phyloP scores from a whole-genome alignment of 1,140 invertebrate species.

The Zaprionus vittiger region DNA sequence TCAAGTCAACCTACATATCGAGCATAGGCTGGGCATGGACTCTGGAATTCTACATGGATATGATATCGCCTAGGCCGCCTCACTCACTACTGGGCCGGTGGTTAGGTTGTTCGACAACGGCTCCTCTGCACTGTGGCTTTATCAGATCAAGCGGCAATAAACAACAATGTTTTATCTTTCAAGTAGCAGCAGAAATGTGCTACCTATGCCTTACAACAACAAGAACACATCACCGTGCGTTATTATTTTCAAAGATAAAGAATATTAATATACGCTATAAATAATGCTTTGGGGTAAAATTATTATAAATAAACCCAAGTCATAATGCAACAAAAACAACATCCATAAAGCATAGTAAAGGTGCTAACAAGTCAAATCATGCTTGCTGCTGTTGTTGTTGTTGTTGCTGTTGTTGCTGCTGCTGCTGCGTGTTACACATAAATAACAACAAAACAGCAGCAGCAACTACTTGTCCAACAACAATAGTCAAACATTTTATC shows the following conservation, averaged over 20 bases:
- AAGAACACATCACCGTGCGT: slow-evolving; percentile 49
- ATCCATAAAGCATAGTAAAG: slow-evolving; percentile 45
- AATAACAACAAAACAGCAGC: slow-evolving; percentile 41
- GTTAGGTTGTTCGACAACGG: slow-evolving; percentile 68
- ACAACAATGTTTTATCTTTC: slow-evolving; percentile 84
- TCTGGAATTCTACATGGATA: slow-evolving; percentile 71
- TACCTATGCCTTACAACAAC: slow-evolving; percentile 64
- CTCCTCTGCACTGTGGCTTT: slow-evolving; percentile 82
- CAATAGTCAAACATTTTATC: slow-evolving; percentile 80
- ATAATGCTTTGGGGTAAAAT: slow-evolving; percentile 75
- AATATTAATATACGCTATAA: slow-evolving; percentile 84
- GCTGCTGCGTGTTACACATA: slow-evolving; percentile 69
- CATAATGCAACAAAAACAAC: slow-evolving; percentile 45
- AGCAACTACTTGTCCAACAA: slow-evolving; percentile 52
- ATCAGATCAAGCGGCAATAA: slow-evolving; percentile 84
- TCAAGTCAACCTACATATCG: slow-evolving; percentile 54
- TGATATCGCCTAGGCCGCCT: slow-evolving; percentile 64
- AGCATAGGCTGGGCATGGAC: slow-evolving; percentile 43
- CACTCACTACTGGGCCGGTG: slow-evolving; percentile 21
- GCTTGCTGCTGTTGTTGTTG: slow-evolving; percentile 27
- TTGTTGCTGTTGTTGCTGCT: slow-evolving; percentile 42
- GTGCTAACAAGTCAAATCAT: slow-evolving; percentile 77
- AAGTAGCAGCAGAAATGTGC: slow-evolving; percentile 84
- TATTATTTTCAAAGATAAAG: slow-evolving; percentile 81
- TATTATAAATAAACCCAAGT: slow-evolving; percentile 74